Percentiles rank a stretch among this genome's conserved stretches.
These are phyloP conservation scores for Chrysomallon squamiferum DNA, from an alignment of 1,140 invertebrate genomes.

Conservation along the genomic window DNA sequence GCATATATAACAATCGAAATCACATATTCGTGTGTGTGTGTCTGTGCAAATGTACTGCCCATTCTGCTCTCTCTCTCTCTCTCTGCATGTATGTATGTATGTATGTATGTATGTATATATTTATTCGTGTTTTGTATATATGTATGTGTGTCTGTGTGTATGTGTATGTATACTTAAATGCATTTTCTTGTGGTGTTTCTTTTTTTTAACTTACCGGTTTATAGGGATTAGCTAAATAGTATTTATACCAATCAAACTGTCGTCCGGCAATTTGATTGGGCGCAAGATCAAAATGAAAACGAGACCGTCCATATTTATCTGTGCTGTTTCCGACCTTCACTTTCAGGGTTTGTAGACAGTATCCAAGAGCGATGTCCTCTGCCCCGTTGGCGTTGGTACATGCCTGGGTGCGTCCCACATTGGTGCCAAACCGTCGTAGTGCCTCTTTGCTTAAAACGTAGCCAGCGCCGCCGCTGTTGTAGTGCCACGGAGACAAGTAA, in stretches of 20 bases:
- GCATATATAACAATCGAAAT: too few species aligned
- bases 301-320: constrained; percentile 80
- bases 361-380: constrained; percentile 71
- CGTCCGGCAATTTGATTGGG: background rate
- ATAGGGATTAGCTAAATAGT: background rate
- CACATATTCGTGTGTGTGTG: too few species aligned
- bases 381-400: constrained; percentile 70
- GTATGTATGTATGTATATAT: too few species aligned
- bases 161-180: too few species aligned
- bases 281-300: constrained; percentile 79
- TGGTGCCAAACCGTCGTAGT: constrained; percentile 17
- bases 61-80: too few species aligned
- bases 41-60: too few species aligned
- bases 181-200: too few species aligned
- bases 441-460: constrained; percentile 79
- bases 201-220: background rate
- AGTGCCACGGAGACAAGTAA: constrained; percentile 38
- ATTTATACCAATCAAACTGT: background rate
- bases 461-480: constrained; percentile 63
- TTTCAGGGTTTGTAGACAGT: constrained; percentile 81
- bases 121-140: too few species aligned
- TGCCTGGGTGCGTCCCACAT: constrained; percentile 51
- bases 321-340: constrained; percentile 85
- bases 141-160: too few species aligned
- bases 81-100: too few species aligned